Conservation (phyloP, 2,888 invertebrate species). For the Athalia circularis region DNA sequence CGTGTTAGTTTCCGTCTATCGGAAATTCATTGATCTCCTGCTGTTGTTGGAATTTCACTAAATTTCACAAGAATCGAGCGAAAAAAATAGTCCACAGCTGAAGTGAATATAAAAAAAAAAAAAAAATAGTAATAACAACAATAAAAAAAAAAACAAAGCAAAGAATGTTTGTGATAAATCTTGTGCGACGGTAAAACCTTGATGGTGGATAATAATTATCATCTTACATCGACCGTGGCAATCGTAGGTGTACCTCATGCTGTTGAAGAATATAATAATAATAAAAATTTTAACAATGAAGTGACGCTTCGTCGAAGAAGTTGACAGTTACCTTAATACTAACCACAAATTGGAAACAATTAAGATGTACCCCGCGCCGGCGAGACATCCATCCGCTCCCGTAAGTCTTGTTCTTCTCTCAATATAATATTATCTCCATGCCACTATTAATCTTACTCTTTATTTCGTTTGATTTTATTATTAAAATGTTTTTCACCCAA, state of each 20-base stretch:
- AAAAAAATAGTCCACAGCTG: background rate
- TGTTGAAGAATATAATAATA: constrained; percentile 51
- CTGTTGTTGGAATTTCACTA: too few relatives aligned
- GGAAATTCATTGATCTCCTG: too few relatives aligned
- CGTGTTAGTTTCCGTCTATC: too few relatives aligned
- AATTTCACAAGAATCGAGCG: background rate
- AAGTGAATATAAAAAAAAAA: background rate
- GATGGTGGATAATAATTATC: constrained; percentile 50
- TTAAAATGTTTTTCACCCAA: background rate
- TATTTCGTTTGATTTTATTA: constrained; percentile 24
- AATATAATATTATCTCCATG: background rate
- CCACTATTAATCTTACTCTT: constrained; percentile 18
- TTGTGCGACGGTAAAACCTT: constrained; percentile 49
- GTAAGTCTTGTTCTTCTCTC: constrained; percentile 76
- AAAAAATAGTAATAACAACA: background rate
- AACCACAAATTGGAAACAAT: constrained; percentile 59
- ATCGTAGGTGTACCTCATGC: constrained; percentile 53
- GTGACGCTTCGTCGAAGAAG: constrained; percentile 57
- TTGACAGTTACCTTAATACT: constrained; percentile 53
- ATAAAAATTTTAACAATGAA: constrained; percentile 59
- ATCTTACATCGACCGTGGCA: constrained; percentile 51
- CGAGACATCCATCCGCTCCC: constrained; percentile 86
- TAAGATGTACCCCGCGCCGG: constrained; percentile 84
- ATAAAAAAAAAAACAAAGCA: background rate
- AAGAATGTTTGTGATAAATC: background rate